These are phyloP conservation scores for Troides oblongomaculatus DNA, from an alignment of 2,888 invertebrate genomes.

Conservation along the genomic window DNA sequence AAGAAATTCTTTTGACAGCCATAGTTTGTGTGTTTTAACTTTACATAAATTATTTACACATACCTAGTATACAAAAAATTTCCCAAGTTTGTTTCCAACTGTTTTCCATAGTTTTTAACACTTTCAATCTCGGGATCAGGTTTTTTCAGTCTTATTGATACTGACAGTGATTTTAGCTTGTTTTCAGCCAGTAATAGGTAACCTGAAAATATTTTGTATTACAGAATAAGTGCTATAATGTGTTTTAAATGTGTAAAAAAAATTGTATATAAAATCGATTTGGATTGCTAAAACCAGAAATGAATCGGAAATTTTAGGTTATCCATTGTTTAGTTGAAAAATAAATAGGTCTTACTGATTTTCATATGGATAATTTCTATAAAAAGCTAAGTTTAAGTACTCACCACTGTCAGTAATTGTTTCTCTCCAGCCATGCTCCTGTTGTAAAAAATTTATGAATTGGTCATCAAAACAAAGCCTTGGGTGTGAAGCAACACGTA, in stretches of 20 bases:
- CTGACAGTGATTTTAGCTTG: constrained; percentile 86
- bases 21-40: too few relatives aligned
- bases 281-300: too few relatives aligned
- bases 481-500: constrained; percentile 88
- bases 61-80: constrained; percentile 80
- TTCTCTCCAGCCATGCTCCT: constrained; percentile 89
- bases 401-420: constrained; percentile 86
- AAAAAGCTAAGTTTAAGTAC: not conserved
- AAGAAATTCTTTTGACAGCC: too few relatives aligned
- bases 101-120: constrained; percentile 87
- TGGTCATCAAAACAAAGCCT: constrained; percentile 86
- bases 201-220: constrained; percentile 65
- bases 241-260: too few relatives aligned
- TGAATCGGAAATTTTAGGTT: too few relatives aligned
- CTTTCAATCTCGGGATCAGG: constrained; percentile 87
- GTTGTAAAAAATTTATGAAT: constrained; percentile 88
- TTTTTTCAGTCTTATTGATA: constrained; percentile 86
- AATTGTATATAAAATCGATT: too few relatives aligned
- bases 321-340: too few relatives aligned
- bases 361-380: not conserved
- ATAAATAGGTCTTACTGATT: not conserved
- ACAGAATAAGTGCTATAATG: not conserved
- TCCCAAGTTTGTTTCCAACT: constrained; percentile 82
- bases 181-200: constrained; percentile 88
- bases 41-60: constrained; percentile 20